Percentiles rank a stretch among this genome's conserved stretches.
These are phyloP conservation scores for Stictocephala bisonia DNA, from an alignment of 2,888 invertebrate species.

Conservation along the genomic window DNA sequence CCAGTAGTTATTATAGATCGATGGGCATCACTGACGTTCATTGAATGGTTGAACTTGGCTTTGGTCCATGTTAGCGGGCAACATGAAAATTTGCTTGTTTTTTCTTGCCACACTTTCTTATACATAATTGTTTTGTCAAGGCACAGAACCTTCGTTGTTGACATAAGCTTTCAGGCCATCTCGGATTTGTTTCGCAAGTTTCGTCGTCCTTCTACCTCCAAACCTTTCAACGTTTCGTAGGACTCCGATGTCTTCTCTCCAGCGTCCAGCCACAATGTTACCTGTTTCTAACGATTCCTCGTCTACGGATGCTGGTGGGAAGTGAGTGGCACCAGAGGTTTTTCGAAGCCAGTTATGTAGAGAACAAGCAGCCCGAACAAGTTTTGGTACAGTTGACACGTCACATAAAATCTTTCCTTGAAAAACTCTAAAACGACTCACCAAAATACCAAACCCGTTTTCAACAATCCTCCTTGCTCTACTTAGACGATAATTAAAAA, in stretches of 20 bases:
- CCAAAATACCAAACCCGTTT: constrained; percentile 54
- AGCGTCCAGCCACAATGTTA: constrained; percentile 24
- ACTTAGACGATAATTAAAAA: constrained; percentile 55
- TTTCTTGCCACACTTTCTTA: too few species aligned
- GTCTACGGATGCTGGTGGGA: constrained; percentile 34
- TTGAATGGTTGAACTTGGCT: too few species aligned
- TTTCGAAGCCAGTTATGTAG: constrained; percentile 33
- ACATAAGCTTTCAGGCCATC: constrained; percentile 24
- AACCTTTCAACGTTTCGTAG: constrained; percentile 15
- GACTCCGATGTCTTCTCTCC: constrained; percentile 25
- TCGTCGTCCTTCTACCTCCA: constrained; percentile 16
- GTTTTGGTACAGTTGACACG: constrained; percentile 13
- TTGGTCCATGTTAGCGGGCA: too few species aligned
- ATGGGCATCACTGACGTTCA: too few species aligned
- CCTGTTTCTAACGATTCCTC: constrained; percentile 4
- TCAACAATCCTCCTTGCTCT: constrained; percentile 53
- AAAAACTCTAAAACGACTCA: constrained; percentile 53
- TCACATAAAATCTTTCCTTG: constrained; percentile 29
- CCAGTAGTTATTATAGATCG: too few species aligned
- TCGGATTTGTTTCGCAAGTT: constrained; percentile 26
- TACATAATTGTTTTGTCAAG: constrained; percentile 36
- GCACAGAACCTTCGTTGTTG: constrained; percentile 44
- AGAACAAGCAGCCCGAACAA: constrained; percentile 35
- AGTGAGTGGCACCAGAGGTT: background rate
- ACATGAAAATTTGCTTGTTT: too few species aligned